A percentile compares a stretch with the other conserved stretches of the same genome.
phyloP scores from a whole-genome alignment of 2,888 invertebrate species.

The Ctena decussata region DNA sequence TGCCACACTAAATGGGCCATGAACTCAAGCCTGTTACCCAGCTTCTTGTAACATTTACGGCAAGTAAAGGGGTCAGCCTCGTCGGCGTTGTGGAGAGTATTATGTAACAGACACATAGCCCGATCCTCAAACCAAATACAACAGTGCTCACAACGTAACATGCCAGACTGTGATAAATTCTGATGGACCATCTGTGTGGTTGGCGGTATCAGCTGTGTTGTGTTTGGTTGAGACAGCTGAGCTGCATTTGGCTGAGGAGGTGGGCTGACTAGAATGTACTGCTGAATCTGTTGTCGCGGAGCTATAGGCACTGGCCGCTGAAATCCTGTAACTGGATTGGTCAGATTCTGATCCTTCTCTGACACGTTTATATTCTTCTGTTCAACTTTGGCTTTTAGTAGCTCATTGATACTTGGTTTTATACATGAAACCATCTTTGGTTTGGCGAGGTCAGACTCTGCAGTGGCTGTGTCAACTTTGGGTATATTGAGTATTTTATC shows the following conservation, averaged over 20 bases:
- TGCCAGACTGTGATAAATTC: constrained; percentile 15
- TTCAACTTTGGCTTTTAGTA: constrained; percentile 61
- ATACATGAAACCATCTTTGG: constrained; percentile 1
- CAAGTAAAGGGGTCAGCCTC: constrained; percentile 78
- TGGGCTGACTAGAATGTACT: not conserved
- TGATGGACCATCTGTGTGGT: no score
- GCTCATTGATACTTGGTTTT: constrained; percentile 36
- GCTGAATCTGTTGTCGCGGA: not conserved
- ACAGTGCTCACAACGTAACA: constrained; percentile 71
- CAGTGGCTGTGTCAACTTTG: not conserved
- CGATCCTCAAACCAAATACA: constrained; percentile 75
- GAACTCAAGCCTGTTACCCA: constrained; percentile 80
- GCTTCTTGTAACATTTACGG: constrained; percentile 77
- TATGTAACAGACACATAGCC: constrained; percentile 77
- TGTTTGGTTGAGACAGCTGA: not conserved
- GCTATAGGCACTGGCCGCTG: not conserved
- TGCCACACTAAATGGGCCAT: constrained; percentile 81
- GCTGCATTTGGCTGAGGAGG: not conserved
- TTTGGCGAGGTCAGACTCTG: not conserved
- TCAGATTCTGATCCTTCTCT: not conserved
- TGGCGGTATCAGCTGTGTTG: not conserved
- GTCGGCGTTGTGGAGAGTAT: constrained; percentile 76
- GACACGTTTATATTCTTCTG: constrained; percentile 17
- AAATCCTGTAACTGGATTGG: not conserved
- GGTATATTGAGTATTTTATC: constrained; percentile 8